Evolutionary conservation across 2,888 invertebrate species (phyloP), one percentile per base, ranked within the genome.

Genomic region (Brassicogethes aeneus): DNA sequence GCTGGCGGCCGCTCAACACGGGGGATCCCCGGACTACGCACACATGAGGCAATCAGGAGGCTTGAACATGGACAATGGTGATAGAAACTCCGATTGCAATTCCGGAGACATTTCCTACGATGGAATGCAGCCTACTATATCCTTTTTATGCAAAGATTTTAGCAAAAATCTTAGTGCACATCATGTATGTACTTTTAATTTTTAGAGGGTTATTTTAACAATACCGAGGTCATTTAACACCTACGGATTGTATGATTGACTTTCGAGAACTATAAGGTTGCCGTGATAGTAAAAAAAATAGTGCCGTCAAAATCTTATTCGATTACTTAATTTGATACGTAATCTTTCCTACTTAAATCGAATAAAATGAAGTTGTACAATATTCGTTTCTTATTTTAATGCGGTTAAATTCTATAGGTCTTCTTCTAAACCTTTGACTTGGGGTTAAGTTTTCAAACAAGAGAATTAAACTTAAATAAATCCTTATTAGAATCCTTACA

Each of bases 71-170:
- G 89, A 89, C 73, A 78, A 81, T 65, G 85, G 84, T 62, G 90
- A 90, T 69, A 79, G 85, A 48, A 84, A 83, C 68, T 89, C 89
- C 54, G 90, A 91, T 74, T 89, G 90, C 77, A 90, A 89, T 75
- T 85, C 89, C 60, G 89, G 83, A 48, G 32, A 32, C 32, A 32
- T 32, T 72, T 82, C 82, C 64, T 91, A 88, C 77, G 92, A 91
- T 70, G 89, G 89, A 70, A 80, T 88, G 74, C 87, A 88, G 76
- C 89, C 90, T 82, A 88, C 90, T 79, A 90, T 92, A 88, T 91
- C 91, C 85, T 91, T 91, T 88, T 80, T 77, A 76, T 79, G 61
- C 66, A 65, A 65, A 57, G 59, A 55, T 57, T 60, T 56, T 57
- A 50, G 56, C 42, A 57, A 61, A 59, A 59, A 56, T 60, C 57